Percentiles rank a stretch among this genome's conserved stretches.
Evolutionary conservation across 2,113 vertebrate genomes (phyloP).

Genomic region (Microcebus murinus): DNA sequence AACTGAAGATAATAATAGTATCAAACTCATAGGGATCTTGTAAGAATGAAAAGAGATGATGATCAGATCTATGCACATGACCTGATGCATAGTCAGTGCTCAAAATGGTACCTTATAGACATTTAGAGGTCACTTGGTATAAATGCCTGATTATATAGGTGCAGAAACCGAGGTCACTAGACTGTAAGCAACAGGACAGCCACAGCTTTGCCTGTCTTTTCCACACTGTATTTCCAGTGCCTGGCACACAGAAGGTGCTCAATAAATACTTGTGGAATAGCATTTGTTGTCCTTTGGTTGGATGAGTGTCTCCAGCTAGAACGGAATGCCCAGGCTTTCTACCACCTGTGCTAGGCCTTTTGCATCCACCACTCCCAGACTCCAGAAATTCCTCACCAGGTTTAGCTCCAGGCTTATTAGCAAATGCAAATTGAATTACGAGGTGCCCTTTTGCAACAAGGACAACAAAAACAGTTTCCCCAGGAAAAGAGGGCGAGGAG

Average conservation of each 20-base stretch:
- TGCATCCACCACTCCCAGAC: background rate
- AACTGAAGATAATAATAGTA: background rate
- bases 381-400: slow-evolving; percentile 25
- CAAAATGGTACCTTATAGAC: background rate
- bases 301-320: background rate
- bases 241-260: background rate
- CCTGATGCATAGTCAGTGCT: background rate
- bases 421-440: slow-evolving; percentile 78
- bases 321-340: background rate
- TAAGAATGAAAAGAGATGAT: slow-evolving; percentile 18
- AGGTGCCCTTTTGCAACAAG: slow-evolving; percentile 72
- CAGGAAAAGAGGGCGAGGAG: slow-evolving; percentile 74
- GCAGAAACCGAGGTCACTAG: background rate
- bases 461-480: slow-evolving; percentile 68
- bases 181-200: background rate
- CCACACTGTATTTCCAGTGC: background rate
- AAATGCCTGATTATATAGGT: background rate
- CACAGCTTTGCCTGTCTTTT: background rate
- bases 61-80: background rate
- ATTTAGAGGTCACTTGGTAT: background rate
- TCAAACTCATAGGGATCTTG: background rate
- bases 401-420: slow-evolving; percentile 66
- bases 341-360: background rate
- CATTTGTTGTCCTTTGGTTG: background rate
- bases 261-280: background rate